phyloP scores from a whole-genome alignment of 1,140 invertebrate species.

The Anoplolepis gracilipes region DNA sequence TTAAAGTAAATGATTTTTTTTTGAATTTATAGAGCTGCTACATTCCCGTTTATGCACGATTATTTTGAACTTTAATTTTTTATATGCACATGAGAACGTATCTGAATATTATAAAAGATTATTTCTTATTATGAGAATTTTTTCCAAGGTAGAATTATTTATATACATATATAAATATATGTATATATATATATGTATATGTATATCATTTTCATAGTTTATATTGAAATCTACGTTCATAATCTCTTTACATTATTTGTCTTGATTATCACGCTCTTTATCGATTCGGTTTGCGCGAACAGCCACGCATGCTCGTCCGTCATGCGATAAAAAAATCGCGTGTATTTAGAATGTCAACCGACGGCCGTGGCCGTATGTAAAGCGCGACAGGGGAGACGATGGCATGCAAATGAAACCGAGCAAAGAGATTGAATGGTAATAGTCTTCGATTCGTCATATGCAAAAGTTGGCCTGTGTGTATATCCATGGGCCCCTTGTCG shows the following conservation, averaged over 20 bases:
- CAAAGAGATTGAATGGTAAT: slow-evolving; percentile 85
- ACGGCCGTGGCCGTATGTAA: slow-evolving; percentile 73
- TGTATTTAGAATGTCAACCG: slow-evolving; percentile 56
- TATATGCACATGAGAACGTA: too few relatives aligned
- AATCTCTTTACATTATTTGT: not conserved
- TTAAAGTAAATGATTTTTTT: not conserved
- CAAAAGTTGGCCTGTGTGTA: slow-evolving; percentile 78
- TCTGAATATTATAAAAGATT: not conserved
- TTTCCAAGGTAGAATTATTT: not conserved
- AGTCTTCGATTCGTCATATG: slow-evolving; percentile 85
- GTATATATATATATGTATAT: too few relatives aligned
- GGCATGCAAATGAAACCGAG: slow-evolving; percentile 79
- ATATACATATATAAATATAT: too few relatives aligned
- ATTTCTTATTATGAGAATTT: not conserved
- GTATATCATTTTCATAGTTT: not conserved
- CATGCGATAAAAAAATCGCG: slow-evolving; percentile 35
- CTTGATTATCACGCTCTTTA: slow-evolving; percentile 29
- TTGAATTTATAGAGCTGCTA: not conserved
- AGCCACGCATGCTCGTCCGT: slow-evolving; percentile 19
- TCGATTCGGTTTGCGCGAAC: not conserved
- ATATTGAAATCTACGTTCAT: not conserved
- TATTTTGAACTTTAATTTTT: not conserved
- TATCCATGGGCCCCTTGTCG: slow-evolving; percentile 65
- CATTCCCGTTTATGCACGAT: not conserved
- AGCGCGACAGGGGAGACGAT: slow-evolving; percentile 76